phyloP scores from a whole-genome alignment of 1,140 invertebrate species.

The Apis florea region DNA sequence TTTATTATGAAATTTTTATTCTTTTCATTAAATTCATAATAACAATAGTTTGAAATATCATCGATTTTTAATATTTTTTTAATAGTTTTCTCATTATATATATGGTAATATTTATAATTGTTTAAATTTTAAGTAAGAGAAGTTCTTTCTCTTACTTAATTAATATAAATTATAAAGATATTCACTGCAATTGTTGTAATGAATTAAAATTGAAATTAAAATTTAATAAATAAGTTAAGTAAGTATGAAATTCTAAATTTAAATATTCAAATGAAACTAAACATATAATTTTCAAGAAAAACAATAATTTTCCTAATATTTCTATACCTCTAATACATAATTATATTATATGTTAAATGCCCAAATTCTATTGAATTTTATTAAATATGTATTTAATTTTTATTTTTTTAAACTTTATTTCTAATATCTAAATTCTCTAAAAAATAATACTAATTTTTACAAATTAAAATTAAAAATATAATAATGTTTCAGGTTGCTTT shows the following conservation, averaged over 20 bases:
- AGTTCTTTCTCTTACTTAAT: background rate
- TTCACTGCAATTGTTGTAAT: background rate
- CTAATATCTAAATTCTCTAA: background rate
- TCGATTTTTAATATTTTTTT: background rate
- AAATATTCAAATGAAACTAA: background rate
- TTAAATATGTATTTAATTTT: no score
- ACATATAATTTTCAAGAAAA: background rate
- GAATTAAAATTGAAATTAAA: no score
- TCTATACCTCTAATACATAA: background rate
- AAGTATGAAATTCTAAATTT: background rate
- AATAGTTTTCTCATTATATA: background rate
- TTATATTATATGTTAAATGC: background rate
- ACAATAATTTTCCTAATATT: background rate
- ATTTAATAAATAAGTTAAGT: no score
- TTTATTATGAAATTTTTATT: background rate
- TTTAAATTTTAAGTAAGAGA: background rate
- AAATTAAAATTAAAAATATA: background rate
- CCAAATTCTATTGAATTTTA: no score
- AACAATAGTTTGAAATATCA: background rate
- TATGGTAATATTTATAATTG: conserved; percentile 5
- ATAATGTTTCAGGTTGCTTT: conserved; percentile 18
- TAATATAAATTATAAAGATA: conserved; percentile 28
- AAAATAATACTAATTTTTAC: background rate
- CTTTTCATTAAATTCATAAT: background rate
- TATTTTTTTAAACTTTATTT: no score